Percentiles rank a stretch among this genome's conserved stretches.
phyloP scores from a whole-genome alignment of 2,113 vertebrate species.

The Falcunculus frontatus region DNA sequence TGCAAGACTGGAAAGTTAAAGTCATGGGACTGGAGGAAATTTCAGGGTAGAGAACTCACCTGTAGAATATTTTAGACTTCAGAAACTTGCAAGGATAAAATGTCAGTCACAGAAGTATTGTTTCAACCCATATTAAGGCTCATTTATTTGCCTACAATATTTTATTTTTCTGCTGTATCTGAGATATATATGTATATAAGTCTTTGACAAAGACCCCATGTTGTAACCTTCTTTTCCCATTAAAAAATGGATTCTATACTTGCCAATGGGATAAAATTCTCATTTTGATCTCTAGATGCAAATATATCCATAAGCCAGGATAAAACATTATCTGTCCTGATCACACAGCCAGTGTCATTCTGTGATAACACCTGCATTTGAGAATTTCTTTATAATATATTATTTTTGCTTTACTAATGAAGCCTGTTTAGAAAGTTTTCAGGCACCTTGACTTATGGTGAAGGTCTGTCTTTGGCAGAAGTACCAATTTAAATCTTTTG shows the following conservation, averaged over 20 bases:
- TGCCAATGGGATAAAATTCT: conserved; percentile 57
- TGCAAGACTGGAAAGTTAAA: neutral
- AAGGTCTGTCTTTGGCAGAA: conserved; percentile 19
- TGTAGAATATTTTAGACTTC: neutral
- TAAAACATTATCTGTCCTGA: conserved; percentile 35
- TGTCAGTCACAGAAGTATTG: neutral
- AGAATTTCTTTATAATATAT: neutral
- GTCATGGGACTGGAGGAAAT: neutral
- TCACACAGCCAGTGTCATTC: conserved; percentile 17
- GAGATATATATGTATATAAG: neutral
- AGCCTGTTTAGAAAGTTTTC: conserved; percentile 38
- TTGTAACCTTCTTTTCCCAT: conserved; percentile 13
- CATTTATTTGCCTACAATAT: neutral
- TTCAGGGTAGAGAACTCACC: neutral
- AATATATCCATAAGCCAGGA: conserved; percentile 48
- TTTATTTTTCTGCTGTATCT: conserved; percentile 14
- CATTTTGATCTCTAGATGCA: conserved; percentile 55
- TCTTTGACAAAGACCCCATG: neutral
- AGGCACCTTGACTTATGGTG: conserved; percentile 51
- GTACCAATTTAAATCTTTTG: neutral
- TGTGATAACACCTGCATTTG: conserved; percentile 22
- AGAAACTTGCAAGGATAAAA: conserved; percentile 49
- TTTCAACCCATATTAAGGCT: neutral
- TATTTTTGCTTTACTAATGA: conserved; percentile 45
- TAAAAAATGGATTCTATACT: conserved; percentile 25